Evolutionary conservation across 1,140 invertebrate genomes (phyloP), one percentile per base, ranked within the genome.

Genomic region (Rhopalosiphum maidis): DNA sequence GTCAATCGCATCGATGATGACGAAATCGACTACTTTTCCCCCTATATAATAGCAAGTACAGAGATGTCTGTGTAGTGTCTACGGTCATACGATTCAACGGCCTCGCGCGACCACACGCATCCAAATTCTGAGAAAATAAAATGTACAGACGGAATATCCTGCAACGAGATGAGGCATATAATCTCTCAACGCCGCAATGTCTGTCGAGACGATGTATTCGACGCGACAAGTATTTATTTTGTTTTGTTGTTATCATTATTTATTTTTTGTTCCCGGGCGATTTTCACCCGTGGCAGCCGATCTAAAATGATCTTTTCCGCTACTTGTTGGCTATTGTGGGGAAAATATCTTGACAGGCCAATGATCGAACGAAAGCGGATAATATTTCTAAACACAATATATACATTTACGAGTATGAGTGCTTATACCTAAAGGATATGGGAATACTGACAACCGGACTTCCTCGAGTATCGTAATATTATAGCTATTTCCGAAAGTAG

Each of bases 321-420:
- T 35, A 54, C 87, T 54, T 54, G 48, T 54, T 35, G 86, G 30
- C 86, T 48, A 87, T 87, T 87, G 46, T 35, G 46, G 9, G n/a
- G 46, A 89, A 37, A 54, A 37, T 22, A 54, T 89, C 46, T 48
- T 51, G 86, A 87, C 86, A 48, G 86, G 46, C 51, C 86, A 48
- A 54, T 88, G 86, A 88, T 89, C 22, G n/a, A 89, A 89, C 87
- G 87, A 54, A 89, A 89, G n/a, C 1, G 22, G 22, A 18, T 77
- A n/a, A n/a, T n/a, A 77, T n/a, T 77, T 15, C 4, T 77, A 77
- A 68, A 77, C 15, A 15, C 4, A 18, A 68, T 18, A 68, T n/a
- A n/a, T 2, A n/a, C 37, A 37, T 2, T 37, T 77, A 77, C 18
- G n/a, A 77, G n/a, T 77, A 77, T n/a, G n/a, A 77, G n/a, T n/a